Percentiles rank a stretch among this genome's conserved stretches.
Evolutionary conservation across 2,888 invertebrate genomes (phyloP).

Genomic region (Eilema caniola): DNA sequence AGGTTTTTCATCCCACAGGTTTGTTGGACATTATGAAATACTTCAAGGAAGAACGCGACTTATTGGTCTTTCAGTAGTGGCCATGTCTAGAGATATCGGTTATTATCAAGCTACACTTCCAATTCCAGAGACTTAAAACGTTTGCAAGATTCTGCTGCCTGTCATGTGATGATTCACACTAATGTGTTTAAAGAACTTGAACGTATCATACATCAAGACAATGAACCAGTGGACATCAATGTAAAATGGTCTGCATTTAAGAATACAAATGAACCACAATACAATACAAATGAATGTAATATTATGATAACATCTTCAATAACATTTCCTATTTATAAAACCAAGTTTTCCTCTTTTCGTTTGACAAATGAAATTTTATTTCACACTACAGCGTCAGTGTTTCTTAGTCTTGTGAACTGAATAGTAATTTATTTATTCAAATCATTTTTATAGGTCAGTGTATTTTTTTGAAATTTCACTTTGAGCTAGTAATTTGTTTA

Average conservation of each 20-base stretch:
- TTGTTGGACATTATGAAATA: too few relatives aligned
- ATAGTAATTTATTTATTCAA: neutral
- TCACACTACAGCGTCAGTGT: conserved; percentile 8
- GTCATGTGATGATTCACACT: neutral
- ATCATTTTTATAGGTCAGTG: too few relatives aligned
- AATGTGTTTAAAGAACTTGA: neutral
- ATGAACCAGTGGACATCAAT: neutral
- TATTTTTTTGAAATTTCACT: neutral
- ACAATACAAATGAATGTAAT: conserved; percentile 30
- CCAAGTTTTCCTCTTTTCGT: conserved; percentile 26
- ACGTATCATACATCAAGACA: conserved; percentile 6
- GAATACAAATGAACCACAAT: conserved; percentile 12
- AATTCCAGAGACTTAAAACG: too few relatives aligned
- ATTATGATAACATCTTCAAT: conserved; percentile 48
- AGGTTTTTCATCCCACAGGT: too few relatives aligned
- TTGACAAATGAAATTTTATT: conserved; percentile 27
- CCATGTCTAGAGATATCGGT: too few relatives aligned
- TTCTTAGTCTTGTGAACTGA: neutral
- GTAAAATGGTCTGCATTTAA: neutral
- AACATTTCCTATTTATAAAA: conserved; percentile 39
- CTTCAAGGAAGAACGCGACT: too few relatives aligned
- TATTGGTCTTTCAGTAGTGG: too few relatives aligned
- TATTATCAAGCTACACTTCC: too few relatives aligned
- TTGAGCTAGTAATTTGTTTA: neutral
- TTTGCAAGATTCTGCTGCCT: neutral